Conservation (phyloP, 2,888 invertebrate species). For the Thymelicus acteon region DNA sequence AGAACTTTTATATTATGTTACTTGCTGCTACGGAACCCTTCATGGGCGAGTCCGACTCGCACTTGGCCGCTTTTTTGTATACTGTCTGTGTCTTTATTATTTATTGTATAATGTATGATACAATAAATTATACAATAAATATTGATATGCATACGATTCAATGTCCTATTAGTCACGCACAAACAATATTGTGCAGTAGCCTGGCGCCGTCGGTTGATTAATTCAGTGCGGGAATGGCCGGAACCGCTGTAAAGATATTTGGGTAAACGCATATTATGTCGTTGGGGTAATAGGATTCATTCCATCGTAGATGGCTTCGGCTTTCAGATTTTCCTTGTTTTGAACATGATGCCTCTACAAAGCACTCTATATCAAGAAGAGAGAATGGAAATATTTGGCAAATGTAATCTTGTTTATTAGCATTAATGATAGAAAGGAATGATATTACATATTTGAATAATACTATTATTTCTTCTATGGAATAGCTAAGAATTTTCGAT, state of each 20-base stretch:
- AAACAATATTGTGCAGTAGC: slow-evolving; percentile 50
- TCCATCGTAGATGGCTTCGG: slow-evolving; percentile 39
- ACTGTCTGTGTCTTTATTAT: too few species aligned
- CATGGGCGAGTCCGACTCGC: too few species aligned
- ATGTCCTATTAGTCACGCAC: slow-evolving; percentile 42
- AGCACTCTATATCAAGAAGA: neutral
- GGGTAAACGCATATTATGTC: slow-evolving; percentile 80
- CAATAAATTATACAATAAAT: too few species aligned
- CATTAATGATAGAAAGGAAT: too few species aligned
- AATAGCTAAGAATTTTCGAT: too few species aligned
- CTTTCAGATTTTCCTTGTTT: slow-evolving; percentile 17
- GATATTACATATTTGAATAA: too few species aligned
- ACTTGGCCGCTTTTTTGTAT: too few species aligned
- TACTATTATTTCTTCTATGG: too few species aligned
- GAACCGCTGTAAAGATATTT: slow-evolving; percentile 76
- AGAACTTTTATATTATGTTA: too few species aligned
- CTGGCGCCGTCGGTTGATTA: slow-evolving; percentile 70
- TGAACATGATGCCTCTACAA: neutral
- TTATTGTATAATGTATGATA: too few species aligned
- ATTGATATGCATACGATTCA: neutral
- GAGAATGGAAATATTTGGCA: neutral
- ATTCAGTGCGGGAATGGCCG: slow-evolving; percentile 65
- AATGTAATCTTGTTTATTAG: too few species aligned
- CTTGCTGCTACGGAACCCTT: too few species aligned
- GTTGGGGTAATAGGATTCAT: slow-evolving; percentile 79